A percentile compares a stretch with the other conserved stretches of the same genome.
Evolutionary conservation across 2,888 invertebrate species (phyloP).

Genomic region (Eristalis intricaria): DNA sequence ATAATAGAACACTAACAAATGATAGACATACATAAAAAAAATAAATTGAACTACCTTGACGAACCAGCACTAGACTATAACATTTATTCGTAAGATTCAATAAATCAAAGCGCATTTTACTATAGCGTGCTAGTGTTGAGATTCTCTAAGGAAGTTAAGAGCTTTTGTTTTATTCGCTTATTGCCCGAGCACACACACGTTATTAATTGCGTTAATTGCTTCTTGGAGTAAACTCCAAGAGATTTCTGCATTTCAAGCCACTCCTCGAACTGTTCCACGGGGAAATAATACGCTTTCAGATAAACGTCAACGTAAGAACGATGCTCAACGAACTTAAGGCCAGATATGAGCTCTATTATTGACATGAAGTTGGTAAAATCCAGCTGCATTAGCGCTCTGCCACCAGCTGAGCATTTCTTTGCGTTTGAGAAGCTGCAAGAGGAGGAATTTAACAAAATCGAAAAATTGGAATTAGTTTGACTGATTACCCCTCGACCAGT

Average conservation of each 20-base stretch:
- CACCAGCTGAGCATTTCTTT: constrained; percentile 97
- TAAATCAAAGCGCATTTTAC: constrained; percentile 23
- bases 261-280: constrained; percentile 92
- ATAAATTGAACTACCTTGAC: constrained; percentile 48
- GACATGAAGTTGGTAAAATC: constrained; percentile 97
- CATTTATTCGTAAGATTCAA: constrained; percentile 34
- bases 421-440: constrained; percentile 87
- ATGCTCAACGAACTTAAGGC: constrained; percentile 91
- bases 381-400: constrained; percentile 97
- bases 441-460: constrained; percentile 35
- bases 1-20: constrained; percentile 18
- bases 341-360: constrained; percentile 93
- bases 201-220: constrained; percentile 92
- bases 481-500: constrained; percentile 91
- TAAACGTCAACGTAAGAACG: constrained; percentile 96
- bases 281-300: constrained; percentile 97
- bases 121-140: constrained; percentile 74
- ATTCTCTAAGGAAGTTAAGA: constrained; percentile 87
- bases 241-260: constrained; percentile 94
- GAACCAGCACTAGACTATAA: constrained; percentile 25
- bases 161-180: constrained; percentile 91
- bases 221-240: constrained; percentile 92
- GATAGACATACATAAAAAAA: neutral
- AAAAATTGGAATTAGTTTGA: neutral
- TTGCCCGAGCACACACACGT: constrained; percentile 93